These are phyloP conservation scores for Mirza zaza DNA, from an alignment of 2,113 vertebrate genomes.

Conservation along the genomic window DNA sequence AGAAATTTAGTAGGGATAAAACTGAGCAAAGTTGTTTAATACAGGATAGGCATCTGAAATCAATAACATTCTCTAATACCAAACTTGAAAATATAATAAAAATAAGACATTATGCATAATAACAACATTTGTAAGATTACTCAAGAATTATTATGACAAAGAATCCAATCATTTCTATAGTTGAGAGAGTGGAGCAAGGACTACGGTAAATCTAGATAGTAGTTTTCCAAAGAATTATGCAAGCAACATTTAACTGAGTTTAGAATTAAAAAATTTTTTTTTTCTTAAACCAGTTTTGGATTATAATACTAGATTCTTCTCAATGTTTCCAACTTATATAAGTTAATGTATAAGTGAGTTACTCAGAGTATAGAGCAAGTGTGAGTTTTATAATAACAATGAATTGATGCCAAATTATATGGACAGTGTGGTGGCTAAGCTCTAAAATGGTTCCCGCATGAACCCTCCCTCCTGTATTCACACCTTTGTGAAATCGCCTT, in stretches of 20 bases:
- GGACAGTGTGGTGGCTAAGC: not conserved
- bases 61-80: not conserved
- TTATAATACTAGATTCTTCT: not conserved
- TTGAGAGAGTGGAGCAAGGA: not conserved
- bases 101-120: not conserved
- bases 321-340: not conserved
- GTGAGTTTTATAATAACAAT: not conserved
- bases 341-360: not conserved
- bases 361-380: not conserved
- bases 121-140: not conserved
- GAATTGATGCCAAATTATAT: not conserved
- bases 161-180: not conserved
- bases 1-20: not conserved
- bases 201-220: not conserved
- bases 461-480: not conserved
- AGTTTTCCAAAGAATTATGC: not conserved
- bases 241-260: slow-evolving; percentile 23
- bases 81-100: not conserved
- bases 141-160: not conserved
- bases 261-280: not conserved
- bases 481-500: not conserved
- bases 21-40: not conserved
- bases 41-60: not conserved
- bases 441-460: not conserved
- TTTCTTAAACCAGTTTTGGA: not conserved